These are phyloP conservation scores for Fistularia commersonii DNA, from an alignment of 2,797 vertebrate species.

Conservation along the genomic window DNA sequence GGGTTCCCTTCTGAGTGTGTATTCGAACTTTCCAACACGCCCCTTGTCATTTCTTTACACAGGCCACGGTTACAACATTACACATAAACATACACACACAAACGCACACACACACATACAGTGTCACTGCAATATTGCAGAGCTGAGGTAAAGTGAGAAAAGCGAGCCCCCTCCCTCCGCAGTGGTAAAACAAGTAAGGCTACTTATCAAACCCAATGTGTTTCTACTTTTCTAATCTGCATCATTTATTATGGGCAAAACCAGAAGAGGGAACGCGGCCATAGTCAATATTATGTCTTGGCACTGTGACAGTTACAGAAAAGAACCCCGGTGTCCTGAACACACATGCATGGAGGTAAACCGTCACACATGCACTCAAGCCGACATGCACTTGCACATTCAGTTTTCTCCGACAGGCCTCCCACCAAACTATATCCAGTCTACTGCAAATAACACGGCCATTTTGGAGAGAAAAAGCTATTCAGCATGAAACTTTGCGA, in stretches of 20 bases:
- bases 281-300: slow-evolving; percentile 79
- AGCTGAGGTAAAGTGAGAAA: slow-evolving; percentile 46
- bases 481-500: slow-evolving; percentile 47
- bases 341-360: slow-evolving; percentile 53
- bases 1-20: slow-evolving; percentile 63
- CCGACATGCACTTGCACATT: slow-evolving; percentile 31
- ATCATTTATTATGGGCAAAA: slow-evolving; percentile 77
- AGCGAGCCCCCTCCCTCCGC: slow-evolving; percentile 24
- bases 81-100: slow-evolving; percentile 11
- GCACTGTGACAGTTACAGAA: slow-evolving; percentile 63
- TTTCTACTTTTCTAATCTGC: slow-evolving; percentile 79
- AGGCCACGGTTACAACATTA: slow-evolving; percentile 55
- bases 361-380: slow-evolving; percentile 32
- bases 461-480: slow-evolving; percentile 38
- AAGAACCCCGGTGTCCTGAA: slow-evolving; percentile 61
- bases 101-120: slow-evolving; percentile 25
- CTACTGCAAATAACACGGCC: slow-evolving; percentile 44
- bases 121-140: slow-evolving; percentile 25
- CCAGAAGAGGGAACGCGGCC: slow-evolving; percentile 68
- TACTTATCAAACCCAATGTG: slow-evolving; percentile 77
- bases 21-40: slow-evolving; percentile 66
- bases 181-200: slow-evolving; percentile 44
- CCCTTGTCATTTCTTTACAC: slow-evolving; percentile 38
- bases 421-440: slow-evolving; percentile 45
- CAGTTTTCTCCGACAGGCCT: slow-evolving; percentile 37